Conservation (phyloP, 2,113 vertebrate species). For the Brienomyrus longianalis region DNA sequence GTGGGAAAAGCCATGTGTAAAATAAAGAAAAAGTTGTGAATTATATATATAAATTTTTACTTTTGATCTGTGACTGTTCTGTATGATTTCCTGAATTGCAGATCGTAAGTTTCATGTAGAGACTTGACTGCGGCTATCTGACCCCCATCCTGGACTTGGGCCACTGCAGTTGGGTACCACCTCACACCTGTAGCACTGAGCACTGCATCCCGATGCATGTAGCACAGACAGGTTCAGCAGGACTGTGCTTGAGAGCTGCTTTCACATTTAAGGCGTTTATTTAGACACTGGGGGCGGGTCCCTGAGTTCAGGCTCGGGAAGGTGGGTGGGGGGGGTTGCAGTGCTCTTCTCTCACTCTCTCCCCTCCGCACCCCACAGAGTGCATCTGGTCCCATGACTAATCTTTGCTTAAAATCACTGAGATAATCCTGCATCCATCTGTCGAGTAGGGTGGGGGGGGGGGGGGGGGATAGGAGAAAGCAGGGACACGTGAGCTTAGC, state of each 20-base stretch:
- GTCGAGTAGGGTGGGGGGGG: slow-evolving; percentile 34
- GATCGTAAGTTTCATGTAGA: not conserved
- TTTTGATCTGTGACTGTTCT: slow-evolving; percentile 20
- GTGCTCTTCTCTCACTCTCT: slow-evolving; percentile 39
- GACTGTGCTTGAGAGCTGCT: not conserved
- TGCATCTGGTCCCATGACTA: slow-evolving; percentile 64
- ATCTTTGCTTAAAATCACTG: slow-evolving; percentile 69
- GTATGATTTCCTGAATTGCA: slow-evolving; percentile 4
- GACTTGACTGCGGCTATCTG: not conserved
- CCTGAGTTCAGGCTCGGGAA: not conserved
- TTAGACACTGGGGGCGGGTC: not conserved
- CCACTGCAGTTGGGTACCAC: not conserved
- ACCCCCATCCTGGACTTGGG: not conserved
- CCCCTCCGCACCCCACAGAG: slow-evolving; percentile 61
- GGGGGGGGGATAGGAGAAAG: not conserved
- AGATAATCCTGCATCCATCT: slow-evolving; percentile 68
- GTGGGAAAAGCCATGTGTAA: slow-evolving; percentile 58
- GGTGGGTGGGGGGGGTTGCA: too few species aligned
- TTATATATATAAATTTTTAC: slow-evolving; percentile 14
- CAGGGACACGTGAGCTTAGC: not conserved
- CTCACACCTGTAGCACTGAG: not conserved
- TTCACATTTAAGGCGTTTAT: not conserved
- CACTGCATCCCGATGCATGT: not conserved
- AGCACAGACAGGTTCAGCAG: not conserved
- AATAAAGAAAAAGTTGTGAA: slow-evolving; percentile 51